Base-by-base conservation (phyloP, 2,888 invertebrate genomes). In the Oscheius sp. region DNA sequence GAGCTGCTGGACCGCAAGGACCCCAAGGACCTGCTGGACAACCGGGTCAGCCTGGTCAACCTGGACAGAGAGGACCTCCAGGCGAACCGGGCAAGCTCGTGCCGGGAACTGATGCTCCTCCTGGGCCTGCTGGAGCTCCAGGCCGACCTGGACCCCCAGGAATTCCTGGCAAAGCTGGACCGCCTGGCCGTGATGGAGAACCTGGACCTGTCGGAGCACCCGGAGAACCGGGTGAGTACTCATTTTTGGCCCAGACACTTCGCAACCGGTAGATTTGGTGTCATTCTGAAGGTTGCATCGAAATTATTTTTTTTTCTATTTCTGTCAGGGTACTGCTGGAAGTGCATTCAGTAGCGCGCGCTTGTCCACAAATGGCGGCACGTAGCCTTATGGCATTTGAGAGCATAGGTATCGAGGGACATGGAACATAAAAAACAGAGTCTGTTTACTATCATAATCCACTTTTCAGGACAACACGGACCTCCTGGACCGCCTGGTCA, bases 401-500 rank as follows among this genome's bases (percentile, higher is more conserved):
- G 21, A 21, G 21, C 21, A 21, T 21, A 21, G 21, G 21, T 0
- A 21, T 21, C 21, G 21, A 21, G 21, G 21, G 21, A 21, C 21
- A 21, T 21, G 21, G 0, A 21, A 21, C 21, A 21, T 21, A 21
- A 21, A 21, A 21, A 21, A 21, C 21, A 21, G 21, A 21, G 21
- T 21, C 21, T 21, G 21, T 21, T 21, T 21, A 21, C 21, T 21
- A 21, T 32, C n/a, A 47, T 13, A 13, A 48, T 53, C 33, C 21
- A 1, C 7, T 65, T 72, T 82, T 58, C 53, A 83, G 83, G 83
- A 75, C 85, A 85, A 65, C 79, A 82, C 13, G 86, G 87, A 76
- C 86, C 86, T 37, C 84, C 84, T 50, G 86, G 86, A 76, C 84
- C 85, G 62, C 82, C 86, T n/a, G 87, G 87, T 77, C 76, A 78